Conservation (phyloP, 2,113 vertebrate species). For the Galbula dea region DNA sequence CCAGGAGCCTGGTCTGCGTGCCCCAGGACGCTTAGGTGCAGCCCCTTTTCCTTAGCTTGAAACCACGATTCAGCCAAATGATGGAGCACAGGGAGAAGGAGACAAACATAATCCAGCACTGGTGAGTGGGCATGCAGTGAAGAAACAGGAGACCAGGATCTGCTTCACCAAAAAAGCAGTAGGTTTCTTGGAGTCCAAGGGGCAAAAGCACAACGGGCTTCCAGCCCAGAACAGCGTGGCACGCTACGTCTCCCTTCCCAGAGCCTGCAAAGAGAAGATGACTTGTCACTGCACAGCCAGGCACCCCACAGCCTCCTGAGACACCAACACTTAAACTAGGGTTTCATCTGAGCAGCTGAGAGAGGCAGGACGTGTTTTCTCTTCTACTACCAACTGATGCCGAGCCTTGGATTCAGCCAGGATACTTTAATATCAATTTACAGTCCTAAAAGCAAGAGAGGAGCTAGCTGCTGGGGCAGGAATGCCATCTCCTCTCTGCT, state of each 20-base stretch:
- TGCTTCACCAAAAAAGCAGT: not conserved
- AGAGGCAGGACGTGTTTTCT: not conserved
- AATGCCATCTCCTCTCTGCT: not conserved
- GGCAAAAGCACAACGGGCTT: not conserved
- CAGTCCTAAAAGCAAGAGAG: not conserved
- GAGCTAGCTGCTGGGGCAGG: not conserved
- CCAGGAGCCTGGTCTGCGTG: not conserved
- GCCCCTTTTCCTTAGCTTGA: conserved; percentile 85
- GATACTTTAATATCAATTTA: not conserved
- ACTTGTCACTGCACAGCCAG: not conserved
- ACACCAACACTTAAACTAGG: not conserved
- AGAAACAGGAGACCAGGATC: not conserved
- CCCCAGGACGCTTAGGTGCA: not conserved
- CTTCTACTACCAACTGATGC: not conserved
- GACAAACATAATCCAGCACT: conserved; percentile 85
- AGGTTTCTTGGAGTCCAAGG: not conserved
- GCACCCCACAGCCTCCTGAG: not conserved
- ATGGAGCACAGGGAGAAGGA: conserved; percentile 84
- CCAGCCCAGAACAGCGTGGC: not conserved
- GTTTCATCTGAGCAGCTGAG: not conserved
- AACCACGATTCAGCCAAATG: conserved; percentile 85
- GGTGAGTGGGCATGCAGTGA: not conserved
- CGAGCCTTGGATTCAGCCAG: not conserved
- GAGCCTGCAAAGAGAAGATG: conserved; percentile 2
- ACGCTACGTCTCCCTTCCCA: not conserved